phyloP scores from a whole-genome alignment of 2,797 vertebrate genomes.

The Pseudomugil gertrudae region DNA sequence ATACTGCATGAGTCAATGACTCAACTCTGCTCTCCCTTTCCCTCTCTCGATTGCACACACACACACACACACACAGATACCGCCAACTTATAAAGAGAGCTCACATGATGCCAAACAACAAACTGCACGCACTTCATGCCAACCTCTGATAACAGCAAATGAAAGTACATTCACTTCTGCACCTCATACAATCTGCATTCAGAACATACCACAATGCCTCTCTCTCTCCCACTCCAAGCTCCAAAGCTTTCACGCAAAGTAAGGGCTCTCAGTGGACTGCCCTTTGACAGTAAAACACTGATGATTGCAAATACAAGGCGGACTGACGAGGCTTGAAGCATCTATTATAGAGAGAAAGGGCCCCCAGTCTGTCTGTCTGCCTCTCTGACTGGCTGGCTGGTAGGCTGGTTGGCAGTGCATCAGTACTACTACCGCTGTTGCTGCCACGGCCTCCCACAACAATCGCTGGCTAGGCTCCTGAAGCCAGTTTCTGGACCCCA shows the following conservation, averaged over 20 bases:
- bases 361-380: constrained; percentile 71
- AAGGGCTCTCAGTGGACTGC: constrained; percentile 78
- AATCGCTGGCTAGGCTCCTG: constrained; percentile 87
- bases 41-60: constrained; percentile 50
- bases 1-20: constrained; percentile 80
- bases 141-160: constrained; percentile 67
- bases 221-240: constrained; percentile 68
- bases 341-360: constrained; percentile 83
- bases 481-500: constrained; percentile 79
- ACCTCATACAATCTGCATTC: constrained; percentile 62
- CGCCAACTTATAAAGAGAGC: constrained; percentile 65
- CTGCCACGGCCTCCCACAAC: constrained; percentile 81
- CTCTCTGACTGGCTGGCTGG: constrained; percentile 67
- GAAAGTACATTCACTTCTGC: constrained; percentile 66
- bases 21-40: constrained; percentile 64
- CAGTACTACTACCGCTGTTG: constrained; percentile 71
- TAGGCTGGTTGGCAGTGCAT: constrained; percentile 82
- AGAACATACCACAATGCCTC: constrained; percentile 62
- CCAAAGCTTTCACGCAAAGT: constrained; percentile 79
- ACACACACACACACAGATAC: constrained; percentile 31
- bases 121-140: constrained; percentile 65
- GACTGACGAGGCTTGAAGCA: constrained; percentile 80
- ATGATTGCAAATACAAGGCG: constrained; percentile 87
- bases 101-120: constrained; percentile 66
- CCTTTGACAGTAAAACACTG: constrained; percentile 87